phyloP scores from a whole-genome alignment of 2,797 vertebrate species.

The Mareca strepera region DNA sequence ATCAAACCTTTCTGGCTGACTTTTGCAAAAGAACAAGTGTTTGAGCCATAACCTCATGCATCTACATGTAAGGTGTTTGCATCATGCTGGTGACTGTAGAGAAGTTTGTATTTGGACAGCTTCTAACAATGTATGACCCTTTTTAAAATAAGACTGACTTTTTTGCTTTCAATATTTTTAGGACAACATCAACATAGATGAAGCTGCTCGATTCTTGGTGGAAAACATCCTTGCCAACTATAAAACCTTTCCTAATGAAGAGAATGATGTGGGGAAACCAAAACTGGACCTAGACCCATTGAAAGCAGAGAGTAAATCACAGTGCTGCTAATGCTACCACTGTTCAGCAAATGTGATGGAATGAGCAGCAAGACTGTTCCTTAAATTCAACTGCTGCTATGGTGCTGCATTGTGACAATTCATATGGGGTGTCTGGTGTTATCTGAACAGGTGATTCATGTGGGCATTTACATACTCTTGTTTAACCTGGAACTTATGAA shows the following conservation, averaged over 20 bases:
- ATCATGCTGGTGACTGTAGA: background rate
- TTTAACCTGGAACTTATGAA: background rate
- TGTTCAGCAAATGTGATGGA: background rate
- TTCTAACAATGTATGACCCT: background rate
- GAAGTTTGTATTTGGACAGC: background rate
- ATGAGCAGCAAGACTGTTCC: conserved; percentile 46
- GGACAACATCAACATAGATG: conserved; percentile 97
- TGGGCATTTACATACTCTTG: conserved; percentile 43
- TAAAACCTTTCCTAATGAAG: conserved; percentile 89
- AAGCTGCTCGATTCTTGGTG: conserved; percentile 95
- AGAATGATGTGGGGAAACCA: conserved; percentile 88
- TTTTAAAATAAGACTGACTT: background rate
- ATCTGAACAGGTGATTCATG: background rate
- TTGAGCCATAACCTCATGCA: background rate
- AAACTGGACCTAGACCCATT: conserved; percentile 87
- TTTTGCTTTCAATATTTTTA: conserved; percentile 61
- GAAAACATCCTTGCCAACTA: conserved; percentile 92
- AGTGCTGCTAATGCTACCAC: conserved; percentile 87
- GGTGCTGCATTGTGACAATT: conserved; percentile 39
- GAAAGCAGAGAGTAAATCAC: conserved; percentile 89
- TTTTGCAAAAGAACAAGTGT: background rate
- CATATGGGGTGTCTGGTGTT: conserved; percentile 4
- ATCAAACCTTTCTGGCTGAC: background rate
- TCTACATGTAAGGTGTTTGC: background rate
- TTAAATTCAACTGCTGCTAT: conserved; percentile 11